These are phyloP conservation scores for Agrypnus murinus DNA, from an alignment of 2,888 invertebrate genomes.

Conservation along the genomic window DNA sequence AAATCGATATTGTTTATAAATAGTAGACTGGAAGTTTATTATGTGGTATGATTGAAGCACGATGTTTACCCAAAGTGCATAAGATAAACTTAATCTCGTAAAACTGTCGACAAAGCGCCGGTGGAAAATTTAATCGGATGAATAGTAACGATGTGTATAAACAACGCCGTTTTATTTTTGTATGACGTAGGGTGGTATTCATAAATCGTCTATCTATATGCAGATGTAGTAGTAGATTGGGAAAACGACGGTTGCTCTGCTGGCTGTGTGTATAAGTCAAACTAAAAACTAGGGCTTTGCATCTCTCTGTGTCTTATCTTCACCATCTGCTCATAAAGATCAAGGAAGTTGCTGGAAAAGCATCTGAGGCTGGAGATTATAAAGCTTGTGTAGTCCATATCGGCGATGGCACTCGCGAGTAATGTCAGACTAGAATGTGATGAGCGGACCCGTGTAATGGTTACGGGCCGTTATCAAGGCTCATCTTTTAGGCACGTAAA, in stretches of 20 bases:
- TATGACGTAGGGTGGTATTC: conserved; percentile 34
- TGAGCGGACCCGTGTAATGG: conserved; percentile 64
- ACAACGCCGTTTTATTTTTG: conserved; percentile 43
- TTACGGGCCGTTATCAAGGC: conserved; percentile 64
- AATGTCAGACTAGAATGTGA: conserved; percentile 59
- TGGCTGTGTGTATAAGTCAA: conserved; percentile 44
- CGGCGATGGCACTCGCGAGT: conserved; percentile 58
- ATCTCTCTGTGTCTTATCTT: conserved; percentile 39
- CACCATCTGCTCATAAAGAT: conserved; percentile 44
- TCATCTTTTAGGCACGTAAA: conserved; percentile 65
- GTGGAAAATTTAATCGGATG: conserved; percentile 41
- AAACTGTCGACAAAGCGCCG: conserved; percentile 32
- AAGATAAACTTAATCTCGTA: conserved; percentile 34
- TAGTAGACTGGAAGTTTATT: conserved; percentile 15
- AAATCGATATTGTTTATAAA: conserved; percentile 22
- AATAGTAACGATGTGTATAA: conserved; percentile 39
- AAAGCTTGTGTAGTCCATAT: conserved; percentile 49
- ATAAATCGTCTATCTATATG: conserved; percentile 62
- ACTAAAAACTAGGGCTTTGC: conserved; percentile 48
- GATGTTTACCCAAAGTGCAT: conserved; percentile 26
- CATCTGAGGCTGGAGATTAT: conserved; percentile 53
- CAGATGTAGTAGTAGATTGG: conserved; percentile 54
- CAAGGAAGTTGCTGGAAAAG: conserved; percentile 45
- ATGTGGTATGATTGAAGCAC: conserved; percentile 27
- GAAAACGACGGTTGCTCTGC: conserved; percentile 44